phyloP scores from a whole-genome alignment of 1,140 invertebrate species.

The Temnothorax longispinosus region DNA sequence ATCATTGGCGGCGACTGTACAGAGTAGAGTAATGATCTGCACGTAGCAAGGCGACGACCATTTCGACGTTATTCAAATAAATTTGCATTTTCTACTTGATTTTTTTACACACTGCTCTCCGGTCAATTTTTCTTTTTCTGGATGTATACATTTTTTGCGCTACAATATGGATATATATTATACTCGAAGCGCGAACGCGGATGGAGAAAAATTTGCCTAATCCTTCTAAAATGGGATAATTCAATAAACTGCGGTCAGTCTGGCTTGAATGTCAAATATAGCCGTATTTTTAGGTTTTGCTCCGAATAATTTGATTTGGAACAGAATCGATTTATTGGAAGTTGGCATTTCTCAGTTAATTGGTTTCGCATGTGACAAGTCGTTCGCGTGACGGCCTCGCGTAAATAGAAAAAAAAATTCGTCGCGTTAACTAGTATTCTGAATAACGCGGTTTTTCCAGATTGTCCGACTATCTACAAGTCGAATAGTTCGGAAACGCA shows the following conservation, averaged over 20 bases:
- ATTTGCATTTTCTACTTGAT: neutral
- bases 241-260: neutral
- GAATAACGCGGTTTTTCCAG: neutral
- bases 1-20: too few relatives aligned
- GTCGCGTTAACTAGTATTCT: neutral
- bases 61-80: neutral
- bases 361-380: neutral
- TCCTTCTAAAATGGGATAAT: neutral
- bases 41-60: neutral
- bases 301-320: slow-evolving; percentile 1
- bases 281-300: neutral
- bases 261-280: neutral
- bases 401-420: neutral
- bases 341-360: neutral
- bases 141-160: neutral
- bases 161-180: neutral
- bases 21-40: slow-evolving; percentile 38
- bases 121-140: neutral
- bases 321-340: slow-evolving; percentile 5
- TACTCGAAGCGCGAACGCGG: neutral
- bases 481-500: neutral
- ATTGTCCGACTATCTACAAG: neutral
- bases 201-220: neutral
- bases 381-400: neutral
- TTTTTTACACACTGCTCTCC: neutral